phyloP scores from a whole-genome alignment of 2,888 invertebrate genomes.

The Clitarchus hookeri region DNA sequence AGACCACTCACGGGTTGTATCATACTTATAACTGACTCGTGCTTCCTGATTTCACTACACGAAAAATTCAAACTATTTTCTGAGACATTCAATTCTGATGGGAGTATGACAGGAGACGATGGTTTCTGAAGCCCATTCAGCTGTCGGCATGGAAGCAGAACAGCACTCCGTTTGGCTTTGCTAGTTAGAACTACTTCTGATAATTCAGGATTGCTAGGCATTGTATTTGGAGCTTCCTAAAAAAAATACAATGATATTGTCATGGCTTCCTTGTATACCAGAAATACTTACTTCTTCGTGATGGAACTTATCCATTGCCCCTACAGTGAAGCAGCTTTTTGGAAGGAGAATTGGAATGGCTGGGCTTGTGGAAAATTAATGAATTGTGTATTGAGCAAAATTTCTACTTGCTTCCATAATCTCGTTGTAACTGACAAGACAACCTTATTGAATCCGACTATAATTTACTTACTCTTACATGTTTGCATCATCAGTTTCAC shows the following conservation, averaged over 20 bases:
- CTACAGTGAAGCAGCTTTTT: neutral
- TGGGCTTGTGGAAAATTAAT: neutral
- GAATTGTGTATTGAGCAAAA: constrained; percentile 7
- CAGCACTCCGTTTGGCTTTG: neutral
- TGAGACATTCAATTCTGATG: neutral
- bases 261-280: neutral
- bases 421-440: neutral
- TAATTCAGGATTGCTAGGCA: neutral
- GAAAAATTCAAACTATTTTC: neutral
- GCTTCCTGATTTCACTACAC: neutral
- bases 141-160: constrained; percentile 17
- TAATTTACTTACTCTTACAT: neutral
- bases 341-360: neutral
- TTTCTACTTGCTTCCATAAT: neutral
- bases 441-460: neutral
- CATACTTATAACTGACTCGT: neutral
- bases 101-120: neutral
- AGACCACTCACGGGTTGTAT: neutral
- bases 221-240: neutral
- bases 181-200: neutral
- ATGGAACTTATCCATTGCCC: neutral
- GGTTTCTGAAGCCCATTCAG: neutral
- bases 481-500: neutral
- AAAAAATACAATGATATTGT: neutral
- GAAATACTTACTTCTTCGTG: neutral